phyloP scores from a whole-genome alignment of 2,888 invertebrate genomes.

The Muscina levida region DNA sequence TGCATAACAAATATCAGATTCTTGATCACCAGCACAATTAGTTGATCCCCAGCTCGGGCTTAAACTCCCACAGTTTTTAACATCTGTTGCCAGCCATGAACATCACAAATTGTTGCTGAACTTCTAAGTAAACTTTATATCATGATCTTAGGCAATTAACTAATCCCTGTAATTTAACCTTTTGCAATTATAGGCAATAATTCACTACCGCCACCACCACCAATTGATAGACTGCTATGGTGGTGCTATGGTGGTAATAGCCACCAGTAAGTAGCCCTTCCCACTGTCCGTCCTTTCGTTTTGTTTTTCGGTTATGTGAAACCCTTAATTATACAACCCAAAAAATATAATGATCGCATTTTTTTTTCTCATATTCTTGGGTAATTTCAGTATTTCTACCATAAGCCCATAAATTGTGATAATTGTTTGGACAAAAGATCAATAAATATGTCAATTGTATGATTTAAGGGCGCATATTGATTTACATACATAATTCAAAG shows the following conservation, averaged over 20 bases:
- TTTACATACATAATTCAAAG: constrained; percentile 49
- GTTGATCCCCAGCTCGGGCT: not conserved
- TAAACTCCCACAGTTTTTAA: constrained; percentile 5
- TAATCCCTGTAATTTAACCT: constrained; percentile 44
- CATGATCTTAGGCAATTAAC: constrained; percentile 53
- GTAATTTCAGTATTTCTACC: constrained; percentile 8
- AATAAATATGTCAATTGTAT: constrained; percentile 62
- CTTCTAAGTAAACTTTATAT: not conserved
- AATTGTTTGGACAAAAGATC: constrained; percentile 60
- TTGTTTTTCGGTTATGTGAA: constrained; percentile 3
- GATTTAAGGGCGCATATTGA: constrained; percentile 54
- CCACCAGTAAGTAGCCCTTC: not conserved
- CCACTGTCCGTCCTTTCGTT: not conserved
- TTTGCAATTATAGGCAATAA: constrained; percentile 32
- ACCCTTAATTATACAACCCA: constrained; percentile 37
- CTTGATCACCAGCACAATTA: not conserved
- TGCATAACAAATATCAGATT: too few species aligned
- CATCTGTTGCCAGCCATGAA: constrained; percentile 13
- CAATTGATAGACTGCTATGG: too few species aligned
- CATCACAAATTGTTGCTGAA: not conserved
- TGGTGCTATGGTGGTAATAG: not conserved
- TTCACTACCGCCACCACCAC: constrained; percentile 29
- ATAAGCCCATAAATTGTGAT: constrained; percentile 48
- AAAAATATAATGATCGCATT: constrained; percentile 14
- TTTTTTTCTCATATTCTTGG: not conserved